Conservation (phyloP, 2,113 vertebrate genomes). For the Phodopus roborovskii region DNA sequence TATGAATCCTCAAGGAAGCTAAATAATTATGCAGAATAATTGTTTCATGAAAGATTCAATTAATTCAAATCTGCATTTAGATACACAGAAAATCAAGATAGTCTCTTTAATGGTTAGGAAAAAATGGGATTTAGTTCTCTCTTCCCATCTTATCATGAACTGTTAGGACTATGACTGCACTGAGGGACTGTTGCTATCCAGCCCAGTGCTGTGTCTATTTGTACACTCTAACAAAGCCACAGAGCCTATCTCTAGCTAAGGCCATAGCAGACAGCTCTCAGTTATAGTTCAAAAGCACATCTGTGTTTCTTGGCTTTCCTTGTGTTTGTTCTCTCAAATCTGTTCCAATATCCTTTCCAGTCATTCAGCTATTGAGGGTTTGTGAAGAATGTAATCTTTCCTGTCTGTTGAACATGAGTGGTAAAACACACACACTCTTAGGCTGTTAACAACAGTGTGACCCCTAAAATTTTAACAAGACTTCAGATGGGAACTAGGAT, state of each 20-base stretch:
- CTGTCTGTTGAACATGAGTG: neutral
- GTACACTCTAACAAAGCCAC: neutral
- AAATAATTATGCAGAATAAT: neutral
- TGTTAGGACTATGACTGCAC: neutral
- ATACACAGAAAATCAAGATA: neutral
- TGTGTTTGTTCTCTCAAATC: neutral
- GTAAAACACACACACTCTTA: neutral
- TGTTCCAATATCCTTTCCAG: neutral
- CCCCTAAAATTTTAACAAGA: neutral
- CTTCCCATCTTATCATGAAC: neutral
- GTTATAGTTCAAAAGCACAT: neutral
- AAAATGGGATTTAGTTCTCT: neutral
- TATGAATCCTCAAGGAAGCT: neutral
- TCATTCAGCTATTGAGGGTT: neutral
- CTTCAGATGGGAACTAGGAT: neutral
- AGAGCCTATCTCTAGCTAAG: neutral
- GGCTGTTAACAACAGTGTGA: neutral
- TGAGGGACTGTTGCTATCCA: neutral
- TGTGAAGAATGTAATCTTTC: neutral
- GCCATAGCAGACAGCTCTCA: neutral
- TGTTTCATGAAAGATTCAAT: neutral
- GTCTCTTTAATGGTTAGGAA: neutral
- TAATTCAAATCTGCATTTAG: neutral
- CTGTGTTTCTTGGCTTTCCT: neutral
- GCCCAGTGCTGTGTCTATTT: neutral